Evolutionary conservation across 2,113 vertebrate genomes (phyloP), one percentile per base, ranked within the genome.

Genomic region (Chaenocephalus aceratus): DNA sequence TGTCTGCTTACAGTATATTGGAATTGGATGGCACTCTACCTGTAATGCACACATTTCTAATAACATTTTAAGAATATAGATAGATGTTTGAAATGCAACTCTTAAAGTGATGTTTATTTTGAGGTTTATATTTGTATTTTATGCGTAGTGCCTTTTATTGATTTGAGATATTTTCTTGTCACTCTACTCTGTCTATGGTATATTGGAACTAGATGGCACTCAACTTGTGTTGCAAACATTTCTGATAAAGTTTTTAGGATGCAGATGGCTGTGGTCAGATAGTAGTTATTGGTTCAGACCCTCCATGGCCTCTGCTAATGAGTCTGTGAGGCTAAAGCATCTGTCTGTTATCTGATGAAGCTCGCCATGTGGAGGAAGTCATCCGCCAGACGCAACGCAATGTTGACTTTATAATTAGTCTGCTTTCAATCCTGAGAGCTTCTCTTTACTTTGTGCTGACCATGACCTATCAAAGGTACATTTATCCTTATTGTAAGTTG

Each of bases 331-430:
- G 80, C 64, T 66, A 79, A 65, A 88, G 87, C 94, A 94, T 93
- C 94, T 95, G 94, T 92, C 83, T 84, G 73, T 80, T 86, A 65
- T 87, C 75, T 84, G 80, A 86, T 79, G 88, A 57, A 80, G 82
- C 83, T 79, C 49, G 21, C 92, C 93, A 91, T 92, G 92, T 92
- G 94, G 86, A 86, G 83, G 66, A 70, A 88, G 87, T 91, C 88
- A 82, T 77, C 83, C 75, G 52, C 54, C 12, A 56, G 74, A 75
- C 61, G 44, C 72, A 85, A 65, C 65, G 57, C 57, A 23, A 70
- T 72, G 65, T 72, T 80, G 56, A 82, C 70, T 45, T 71, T 80
- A 70, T 82, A 83, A 87, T 93, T 91, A 85, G 79, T 77, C 76
- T 30, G 72, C 59, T 49, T 77, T 82, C 61, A 64, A 73, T 75